phyloP scores from a whole-genome alignment of 2,113 vertebrate genomes.

The Fregata magnificens region DNA sequence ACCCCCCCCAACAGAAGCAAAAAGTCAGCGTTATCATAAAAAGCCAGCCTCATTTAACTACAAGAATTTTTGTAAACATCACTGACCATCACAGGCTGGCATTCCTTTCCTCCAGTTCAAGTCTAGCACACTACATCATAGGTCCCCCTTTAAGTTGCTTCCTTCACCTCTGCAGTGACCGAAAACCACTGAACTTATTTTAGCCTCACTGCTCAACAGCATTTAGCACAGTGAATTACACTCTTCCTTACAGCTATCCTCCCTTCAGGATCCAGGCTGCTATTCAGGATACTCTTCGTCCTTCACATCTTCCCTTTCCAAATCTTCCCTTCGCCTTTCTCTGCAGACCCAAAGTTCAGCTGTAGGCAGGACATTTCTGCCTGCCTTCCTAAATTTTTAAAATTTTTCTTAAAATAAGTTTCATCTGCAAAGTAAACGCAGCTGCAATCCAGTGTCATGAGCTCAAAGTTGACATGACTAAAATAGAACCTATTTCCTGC shows the following conservation, averaged over 20 bases:
- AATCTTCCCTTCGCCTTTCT: neutral
- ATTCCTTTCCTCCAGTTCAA: neutral
- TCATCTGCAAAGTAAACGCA: neutral
- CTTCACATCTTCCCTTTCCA: neutral
- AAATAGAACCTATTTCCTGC: neutral
- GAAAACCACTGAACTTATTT: neutral
- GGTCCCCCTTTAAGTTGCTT: too few relatives aligned
- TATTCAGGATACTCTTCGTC: accelerated
- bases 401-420: too few relatives aligned
- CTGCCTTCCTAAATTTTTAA: too few relatives aligned
- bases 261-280: neutral
- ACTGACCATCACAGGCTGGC: neutral
- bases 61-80: too few relatives aligned
- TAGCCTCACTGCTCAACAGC: neutral
- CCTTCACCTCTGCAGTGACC: neutral
- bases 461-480: too few relatives aligned
- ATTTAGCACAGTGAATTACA: neutral
- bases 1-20: neutral
- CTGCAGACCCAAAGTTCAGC: neutral
- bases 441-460: neutral
- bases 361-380: neutral
- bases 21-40: neutral
- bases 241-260: neutral
- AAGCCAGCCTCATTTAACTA: neutral
- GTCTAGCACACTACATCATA: neutral